These are phyloP conservation scores for Leptinotarsa rubiginosa DNA, from an alignment of 2,888 invertebrate genomes.

Conservation along the genomic window DNA sequence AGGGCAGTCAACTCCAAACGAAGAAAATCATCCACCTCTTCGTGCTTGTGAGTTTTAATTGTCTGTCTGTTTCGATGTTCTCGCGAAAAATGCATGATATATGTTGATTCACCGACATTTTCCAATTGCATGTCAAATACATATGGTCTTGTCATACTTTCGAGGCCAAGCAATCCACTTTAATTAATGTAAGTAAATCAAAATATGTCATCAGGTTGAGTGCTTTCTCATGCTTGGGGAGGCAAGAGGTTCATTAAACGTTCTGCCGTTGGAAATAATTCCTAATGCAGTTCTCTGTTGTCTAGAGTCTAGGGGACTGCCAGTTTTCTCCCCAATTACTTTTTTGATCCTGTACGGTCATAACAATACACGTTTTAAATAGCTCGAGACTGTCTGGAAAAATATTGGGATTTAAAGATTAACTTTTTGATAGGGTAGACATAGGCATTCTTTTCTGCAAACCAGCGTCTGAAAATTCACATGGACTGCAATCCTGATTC, in stretches of 20 bases:
- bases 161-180: background rate
- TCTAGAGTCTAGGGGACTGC: too few relatives aligned
- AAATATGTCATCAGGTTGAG: background rate
- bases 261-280: too few relatives aligned
- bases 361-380: too few relatives aligned
- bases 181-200: background rate
- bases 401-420: too few relatives aligned
- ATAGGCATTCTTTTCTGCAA: too few relatives aligned
- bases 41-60: constrained; percentile 76
- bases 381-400: too few relatives aligned
- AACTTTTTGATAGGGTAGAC: too few relatives aligned
- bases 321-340: too few relatives aligned
- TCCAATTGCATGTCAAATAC: constrained; percentile 38
- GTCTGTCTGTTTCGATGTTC: constrained; percentile 63
- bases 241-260: background rate
- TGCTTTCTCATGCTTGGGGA: background rate
- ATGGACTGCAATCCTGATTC: too few relatives aligned
- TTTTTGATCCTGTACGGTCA: too few relatives aligned
- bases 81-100: constrained; percentile 49
- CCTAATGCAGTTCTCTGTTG: too few relatives aligned
- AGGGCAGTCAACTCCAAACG: constrained; percentile 78
- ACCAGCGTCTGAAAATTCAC: too few relatives aligned
- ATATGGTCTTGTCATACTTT: constrained; percentile 1
- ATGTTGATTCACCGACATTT: constrained; percentile 29
- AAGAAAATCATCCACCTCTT: constrained; percentile 74